phyloP scores from a whole-genome alignment of 2,113 vertebrate species.

The Gymnocephalus cernua region DNA sequence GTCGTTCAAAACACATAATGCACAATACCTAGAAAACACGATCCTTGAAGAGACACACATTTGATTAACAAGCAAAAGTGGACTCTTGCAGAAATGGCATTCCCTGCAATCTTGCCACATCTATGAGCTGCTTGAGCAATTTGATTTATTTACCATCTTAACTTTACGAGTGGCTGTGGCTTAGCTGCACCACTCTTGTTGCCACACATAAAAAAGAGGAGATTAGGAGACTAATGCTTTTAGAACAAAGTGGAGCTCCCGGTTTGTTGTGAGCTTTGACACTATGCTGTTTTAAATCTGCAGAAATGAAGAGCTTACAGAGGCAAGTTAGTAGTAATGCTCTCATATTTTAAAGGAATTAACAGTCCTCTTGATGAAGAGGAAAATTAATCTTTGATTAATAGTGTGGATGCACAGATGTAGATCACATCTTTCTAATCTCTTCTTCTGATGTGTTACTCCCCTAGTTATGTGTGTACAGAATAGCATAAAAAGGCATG shows the following conservation, averaged over 20 bases:
- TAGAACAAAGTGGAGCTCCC: slow-evolving; percentile 76
- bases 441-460: slow-evolving; percentile 53
- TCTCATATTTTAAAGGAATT: slow-evolving; percentile 83
- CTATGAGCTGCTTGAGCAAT: slow-evolving; percentile 78
- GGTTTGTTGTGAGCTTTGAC: slow-evolving; percentile 77
- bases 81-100: slow-evolving; percentile 55
- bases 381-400: slow-evolving; percentile 79
- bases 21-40: slow-evolving; percentile 31
- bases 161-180: slow-evolving; percentile 71
- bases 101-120: slow-evolving; percentile 62
- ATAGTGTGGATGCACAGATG: slow-evolving; percentile 73
- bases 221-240: slow-evolving; percentile 84
- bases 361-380: slow-evolving; percentile 70
- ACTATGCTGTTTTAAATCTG: slow-evolving; percentile 78
- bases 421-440: slow-evolving; percentile 70
- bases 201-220: slow-evolving; percentile 61
- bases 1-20: slow-evolving; percentile 31
- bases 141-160: slow-evolving; percentile 74
- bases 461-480: slow-evolving; percentile 37
- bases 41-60: slow-evolving; percentile 33
- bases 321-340: slow-evolving; percentile 79
- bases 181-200: slow-evolving; percentile 70
- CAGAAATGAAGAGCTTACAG: slow-evolving; percentile 81
- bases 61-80: slow-evolving; percentile 57
- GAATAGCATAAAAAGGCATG: slow-evolving; percentile 58